A percentile compares a stretch with the other conserved stretches of the same genome.
Evolutionary conservation across 2,888 invertebrate genomes (phyloP).

Genomic region (Catocala nupta): DNA sequence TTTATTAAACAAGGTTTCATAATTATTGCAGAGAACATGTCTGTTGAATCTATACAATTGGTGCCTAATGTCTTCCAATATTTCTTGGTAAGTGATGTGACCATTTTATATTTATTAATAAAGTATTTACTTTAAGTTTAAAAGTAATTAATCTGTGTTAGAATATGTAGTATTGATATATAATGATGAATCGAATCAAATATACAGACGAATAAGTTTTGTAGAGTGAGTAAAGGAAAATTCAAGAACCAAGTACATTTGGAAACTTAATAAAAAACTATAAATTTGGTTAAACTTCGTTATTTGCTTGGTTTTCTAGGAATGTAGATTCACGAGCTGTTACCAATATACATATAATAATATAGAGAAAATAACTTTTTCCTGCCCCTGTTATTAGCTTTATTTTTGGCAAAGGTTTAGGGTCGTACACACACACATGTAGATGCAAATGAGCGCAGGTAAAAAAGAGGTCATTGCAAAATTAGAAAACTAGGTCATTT

Average conservation of each 20-base stretch:
- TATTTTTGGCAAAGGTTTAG: constrained; percentile 6
- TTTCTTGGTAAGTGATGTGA: constrained; percentile 36
- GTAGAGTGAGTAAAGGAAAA: too few species aligned
- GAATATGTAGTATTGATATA: too few species aligned
- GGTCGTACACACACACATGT: neutral
- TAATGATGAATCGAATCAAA: too few species aligned
- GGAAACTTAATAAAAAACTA: too few species aligned
- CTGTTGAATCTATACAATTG: constrained; percentile 27
- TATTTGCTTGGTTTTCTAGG: neutral
- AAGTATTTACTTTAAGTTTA: too few species aligned
- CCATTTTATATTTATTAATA: neutral
- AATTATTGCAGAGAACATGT: constrained; percentile 16
- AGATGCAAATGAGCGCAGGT: neutral
- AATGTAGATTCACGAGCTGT: neutral
- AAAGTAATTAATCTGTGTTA: too few species aligned
- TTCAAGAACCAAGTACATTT: too few species aligned
- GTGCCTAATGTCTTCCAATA: constrained; percentile 32
- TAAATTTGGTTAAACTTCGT: too few species aligned
- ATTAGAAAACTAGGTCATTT: constrained; percentile 6
- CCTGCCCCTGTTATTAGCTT: neutral
- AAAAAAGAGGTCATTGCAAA: constrained; percentile 2
- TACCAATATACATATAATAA: neutral
- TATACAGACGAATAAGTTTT: too few species aligned
- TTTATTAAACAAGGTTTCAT: constrained; percentile 5
- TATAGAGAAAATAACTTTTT: neutral